Evolutionary conservation across 37 sponge, comb jelly and placozoan genomes (phyloP).

Genomic region (Dysidea cf. avara): DNA sequence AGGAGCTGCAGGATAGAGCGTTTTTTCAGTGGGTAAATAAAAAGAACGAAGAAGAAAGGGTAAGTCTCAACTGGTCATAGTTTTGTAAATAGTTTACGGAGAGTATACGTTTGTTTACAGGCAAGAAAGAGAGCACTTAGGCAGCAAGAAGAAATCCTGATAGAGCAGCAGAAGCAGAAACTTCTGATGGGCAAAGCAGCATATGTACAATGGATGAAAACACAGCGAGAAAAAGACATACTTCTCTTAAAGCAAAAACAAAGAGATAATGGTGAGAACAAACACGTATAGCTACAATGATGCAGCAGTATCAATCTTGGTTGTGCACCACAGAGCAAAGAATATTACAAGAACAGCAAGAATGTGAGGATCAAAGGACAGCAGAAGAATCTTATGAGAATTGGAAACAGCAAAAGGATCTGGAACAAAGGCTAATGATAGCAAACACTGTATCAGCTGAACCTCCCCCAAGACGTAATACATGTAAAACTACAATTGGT

Average conservation of each 20-base stretch:
- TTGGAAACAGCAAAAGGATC: constrained; percentile 61
- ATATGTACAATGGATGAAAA: constrained; percentile 20
- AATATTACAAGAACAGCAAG: neutral
- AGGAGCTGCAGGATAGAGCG: constrained; percentile 38
- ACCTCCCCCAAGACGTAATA: no score
- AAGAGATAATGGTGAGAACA: constrained; percentile 8
- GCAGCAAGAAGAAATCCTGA: neutral
- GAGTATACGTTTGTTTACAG: neutral
- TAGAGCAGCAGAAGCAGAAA: constrained; percentile 1
- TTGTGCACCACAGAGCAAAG: neutral
- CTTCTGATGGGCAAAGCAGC: neutral
- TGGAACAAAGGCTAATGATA: constrained; percentile 17
- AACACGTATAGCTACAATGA: neutral
- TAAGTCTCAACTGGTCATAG: neutral
- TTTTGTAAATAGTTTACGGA: neutral
- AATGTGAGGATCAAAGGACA: constrained; percentile 3
- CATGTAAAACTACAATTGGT: no score
- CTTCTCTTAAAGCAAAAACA: constrained; percentile 13
- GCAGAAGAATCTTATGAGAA: constrained; percentile 29
- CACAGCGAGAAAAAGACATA: constrained; percentile 27
- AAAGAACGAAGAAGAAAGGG: constrained; percentile 61
- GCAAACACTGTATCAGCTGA: no score
- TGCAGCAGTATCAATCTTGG: neutral
- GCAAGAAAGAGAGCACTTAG: neutral
- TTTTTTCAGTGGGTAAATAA: constrained; percentile 67